phyloP scores from a whole-genome alignment of 2,888 invertebrate species.

The Stenichneumon culpator region DNA sequence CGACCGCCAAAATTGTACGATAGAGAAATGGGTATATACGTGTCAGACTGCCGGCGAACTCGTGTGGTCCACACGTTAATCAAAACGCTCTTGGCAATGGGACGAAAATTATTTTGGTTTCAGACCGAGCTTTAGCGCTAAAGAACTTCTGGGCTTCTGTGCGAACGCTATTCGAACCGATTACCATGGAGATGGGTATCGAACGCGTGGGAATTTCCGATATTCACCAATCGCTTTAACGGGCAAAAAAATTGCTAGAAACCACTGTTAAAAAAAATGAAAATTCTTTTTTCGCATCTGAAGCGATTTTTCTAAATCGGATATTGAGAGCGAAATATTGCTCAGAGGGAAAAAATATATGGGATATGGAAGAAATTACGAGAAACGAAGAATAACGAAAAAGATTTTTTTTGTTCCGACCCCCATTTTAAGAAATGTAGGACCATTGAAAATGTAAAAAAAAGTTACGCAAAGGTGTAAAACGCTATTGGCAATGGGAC shows the following conservation, averaged over 20 bases:
- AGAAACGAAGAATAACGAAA: no score
- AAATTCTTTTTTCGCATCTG: no score
- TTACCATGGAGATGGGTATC: conserved; percentile 7
- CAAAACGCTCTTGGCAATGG: conserved; percentile 65
- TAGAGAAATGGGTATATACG: conserved; percentile 1
- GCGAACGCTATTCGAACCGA: conserved; percentile 20
- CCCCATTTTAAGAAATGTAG: no score
- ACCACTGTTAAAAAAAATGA: no score
- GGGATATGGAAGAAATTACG: no score
- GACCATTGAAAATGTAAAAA: no score
- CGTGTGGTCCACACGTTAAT: conserved; percentile 56
- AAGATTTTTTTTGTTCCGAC: no score
- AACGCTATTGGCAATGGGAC: conserved; percentile 64
- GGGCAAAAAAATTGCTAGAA: not conserved
- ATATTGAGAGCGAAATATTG: no score
- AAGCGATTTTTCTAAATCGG: no score
- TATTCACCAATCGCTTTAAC: not conserved
- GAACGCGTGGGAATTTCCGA: not conserved
- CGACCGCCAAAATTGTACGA: not conserved
- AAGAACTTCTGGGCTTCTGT: conserved; percentile 10
- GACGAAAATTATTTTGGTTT: conserved; percentile 68
- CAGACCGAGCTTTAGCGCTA: conserved; percentile 40
- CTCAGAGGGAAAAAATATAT: no score
- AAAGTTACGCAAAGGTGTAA: conserved; percentile 1
- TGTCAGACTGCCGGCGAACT: conserved; percentile 53